Evolutionary conservation across 2,888 invertebrate species (phyloP).

Genomic region (Monopis laevigella): DNA sequence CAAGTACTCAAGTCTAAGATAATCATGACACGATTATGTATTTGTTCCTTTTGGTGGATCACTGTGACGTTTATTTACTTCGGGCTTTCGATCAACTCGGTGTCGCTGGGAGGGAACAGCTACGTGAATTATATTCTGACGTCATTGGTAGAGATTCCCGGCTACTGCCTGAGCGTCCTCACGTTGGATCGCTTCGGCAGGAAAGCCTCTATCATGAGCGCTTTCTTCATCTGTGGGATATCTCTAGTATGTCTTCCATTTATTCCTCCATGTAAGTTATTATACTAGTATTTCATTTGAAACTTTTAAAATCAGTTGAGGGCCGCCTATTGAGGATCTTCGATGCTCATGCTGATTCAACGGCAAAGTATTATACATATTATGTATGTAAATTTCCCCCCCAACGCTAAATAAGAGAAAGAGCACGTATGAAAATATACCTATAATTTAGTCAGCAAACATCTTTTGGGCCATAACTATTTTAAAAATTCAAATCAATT

Average conservation of each 20-base stretch:
- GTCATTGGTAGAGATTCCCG: constrained; percentile 71
- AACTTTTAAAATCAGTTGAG: no score
- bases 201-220: constrained; percentile 63
- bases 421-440: no score
- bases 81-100: constrained; percentile 81
- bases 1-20: constrained; percentile 60
- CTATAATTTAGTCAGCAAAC: no score
- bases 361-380: no score
- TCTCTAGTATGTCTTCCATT: constrained; percentile 69
- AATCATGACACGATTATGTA: constrained; percentile 60
- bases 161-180: constrained; percentile 65
- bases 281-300: no score
- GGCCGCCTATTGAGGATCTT: no score
- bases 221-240: constrained; percentile 66
- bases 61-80: constrained; percentile 83
- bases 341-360: no score
- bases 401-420: no score
- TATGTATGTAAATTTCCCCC: no score
- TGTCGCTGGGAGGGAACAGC: constrained; percentile 76
- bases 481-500: no score
- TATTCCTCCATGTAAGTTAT: constrained; percentile 56
- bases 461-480: no score
- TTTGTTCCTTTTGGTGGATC: constrained; percentile 82
- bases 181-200: constrained; percentile 68
- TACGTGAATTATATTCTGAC: constrained; percentile 80